Base-by-base conservation (phyloP, 2,888 invertebrate species). In the Drosophila bunnanda region DNA sequence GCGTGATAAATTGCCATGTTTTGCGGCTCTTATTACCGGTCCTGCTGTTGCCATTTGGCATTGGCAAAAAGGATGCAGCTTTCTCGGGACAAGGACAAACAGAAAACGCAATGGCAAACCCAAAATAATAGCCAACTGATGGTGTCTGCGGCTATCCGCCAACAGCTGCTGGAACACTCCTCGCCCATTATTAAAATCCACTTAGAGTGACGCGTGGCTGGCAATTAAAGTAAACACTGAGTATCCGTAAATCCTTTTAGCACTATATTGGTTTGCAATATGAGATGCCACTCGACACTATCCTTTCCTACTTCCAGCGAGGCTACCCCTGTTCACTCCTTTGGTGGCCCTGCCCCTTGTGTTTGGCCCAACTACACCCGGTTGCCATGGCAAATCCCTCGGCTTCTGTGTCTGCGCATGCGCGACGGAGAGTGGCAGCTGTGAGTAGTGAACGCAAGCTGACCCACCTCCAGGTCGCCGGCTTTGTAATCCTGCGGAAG, bases 401-500 rank as follows among this genome's bases (percentile, higher is more conserved):
- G 59, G 54, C 43, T 41, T 57, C 67, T 82, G 76, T 83, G 83
- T 82, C 75, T 80, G 80, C 86, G 78, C 83, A 83, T 83, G 88
- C 88, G 83, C 83, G 78, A 88, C 88, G 65, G 44, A 76, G 85
- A 80, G 66, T 43, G 77, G 36, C 82, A 82, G 82, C 81, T 82
- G 81, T 50, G 48, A 46, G n/a, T 10, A 25, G 57, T 32, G 15
- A 48, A 22, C 22, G 13, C 13, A 41, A 28, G 36, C 65, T 69
- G 72, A 73, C 66, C 54, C 60, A 53, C 62, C 55, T 36, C 55
- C 56, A 61, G 50, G 62, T 72, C 54, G 46, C 39, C 36, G 46
- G 34, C 66, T 75, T 64, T 80, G 77, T 86, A 89, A 86, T 80
- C 85, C 86, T 81, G 77, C 82, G 89, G 85, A 88, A 87, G 88